phyloP scores from a whole-genome alignment of 2,888 invertebrate genomes.

The Drosophila atroscutellata region DNA sequence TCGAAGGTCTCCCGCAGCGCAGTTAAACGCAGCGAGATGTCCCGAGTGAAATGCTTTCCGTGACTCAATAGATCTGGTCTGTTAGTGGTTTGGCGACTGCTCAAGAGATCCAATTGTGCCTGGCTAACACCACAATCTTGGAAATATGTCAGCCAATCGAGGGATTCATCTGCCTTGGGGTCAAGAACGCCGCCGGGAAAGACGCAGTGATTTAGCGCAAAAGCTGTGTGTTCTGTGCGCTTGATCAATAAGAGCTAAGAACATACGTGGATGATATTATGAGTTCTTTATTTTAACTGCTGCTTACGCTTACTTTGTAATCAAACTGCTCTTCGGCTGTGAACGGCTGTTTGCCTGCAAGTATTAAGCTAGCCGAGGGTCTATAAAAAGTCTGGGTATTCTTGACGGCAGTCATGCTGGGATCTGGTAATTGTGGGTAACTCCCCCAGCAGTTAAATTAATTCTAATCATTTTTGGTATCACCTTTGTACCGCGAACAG shows the following conservation, averaged over 20 bases:
- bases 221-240: slow-evolving; percentile 89
- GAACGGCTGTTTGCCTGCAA: slow-evolving; percentile 49
- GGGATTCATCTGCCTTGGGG: slow-evolving; percentile 88
- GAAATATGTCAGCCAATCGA: slow-evolving; percentile 89
- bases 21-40: slow-evolving; percentile 92
- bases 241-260: slow-evolving; percentile 85
- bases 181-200: slow-evolving; percentile 94
- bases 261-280: not conserved
- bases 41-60: slow-evolving; percentile 85
- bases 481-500: slow-evolving; percentile 57
- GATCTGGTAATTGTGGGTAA: not conserved
- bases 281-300: not conserved
- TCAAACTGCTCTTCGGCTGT: slow-evolving; percentile 41
- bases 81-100: slow-evolving; percentile 54
- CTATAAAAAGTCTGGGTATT: slow-evolving; percentile 43
- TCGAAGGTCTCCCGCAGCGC: slow-evolving; percentile 96
- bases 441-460: not conserved
- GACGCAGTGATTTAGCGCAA: slow-evolving; percentile 92
- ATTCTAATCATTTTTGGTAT: slow-evolving; percentile 10
- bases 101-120: slow-evolving; percentile 85
- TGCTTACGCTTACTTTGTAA: slow-evolving; percentile 60
- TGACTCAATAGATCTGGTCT: slow-evolving; percentile 83
- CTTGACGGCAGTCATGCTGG: slow-evolving; percentile 18
- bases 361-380: slow-evolving; percentile 76
- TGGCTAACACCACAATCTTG: slow-evolving; percentile 87